A percentile compares a stretch with the other conserved stretches of the same genome.
These are phyloP conservation scores for Colletes collaris DNA, from an alignment of 2,888 invertebrate genomes.

Conservation along the genomic window DNA sequence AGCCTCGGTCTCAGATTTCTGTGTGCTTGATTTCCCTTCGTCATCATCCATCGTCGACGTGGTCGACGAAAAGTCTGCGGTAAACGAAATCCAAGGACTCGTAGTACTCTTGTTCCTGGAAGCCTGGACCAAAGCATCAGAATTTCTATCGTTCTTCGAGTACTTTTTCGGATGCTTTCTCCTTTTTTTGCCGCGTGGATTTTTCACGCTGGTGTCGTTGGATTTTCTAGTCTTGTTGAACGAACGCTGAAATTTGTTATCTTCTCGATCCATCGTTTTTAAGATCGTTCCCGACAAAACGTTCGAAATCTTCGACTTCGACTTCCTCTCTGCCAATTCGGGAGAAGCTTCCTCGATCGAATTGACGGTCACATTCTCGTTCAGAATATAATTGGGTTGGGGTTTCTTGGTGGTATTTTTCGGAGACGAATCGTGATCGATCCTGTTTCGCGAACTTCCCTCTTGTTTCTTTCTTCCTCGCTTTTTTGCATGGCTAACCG, in stretches of 20 bases:
- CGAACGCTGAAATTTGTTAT: not conserved
- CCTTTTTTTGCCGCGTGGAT: not conserved
- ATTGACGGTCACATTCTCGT: constrained; percentile 4
- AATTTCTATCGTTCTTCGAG: not conserved
- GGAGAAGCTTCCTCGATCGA: constrained; percentile 8
- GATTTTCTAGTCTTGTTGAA: not conserved
- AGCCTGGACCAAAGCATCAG: no score
- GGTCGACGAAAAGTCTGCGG: not conserved
- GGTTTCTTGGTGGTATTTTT: no score
- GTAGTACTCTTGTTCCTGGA: not conserved
- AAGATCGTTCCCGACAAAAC: not conserved
- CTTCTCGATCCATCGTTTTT: no score
- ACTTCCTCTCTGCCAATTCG: not conserved
- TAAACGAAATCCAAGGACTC: accelerated
- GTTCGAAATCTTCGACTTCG: not conserved
- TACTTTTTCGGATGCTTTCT: not conserved
- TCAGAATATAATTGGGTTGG: not conserved
- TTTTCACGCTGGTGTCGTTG: not conserved
- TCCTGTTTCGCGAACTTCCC: not conserved
- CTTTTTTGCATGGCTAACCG: not conserved
- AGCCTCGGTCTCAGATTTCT: no score
- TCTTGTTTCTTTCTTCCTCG: not conserved
- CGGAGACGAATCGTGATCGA: not conserved
- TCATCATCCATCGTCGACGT: no score
- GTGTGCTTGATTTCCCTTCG: no score